Conservation (phyloP, 2,113 vertebrate species). For the Lophura nycthemera region DNA sequence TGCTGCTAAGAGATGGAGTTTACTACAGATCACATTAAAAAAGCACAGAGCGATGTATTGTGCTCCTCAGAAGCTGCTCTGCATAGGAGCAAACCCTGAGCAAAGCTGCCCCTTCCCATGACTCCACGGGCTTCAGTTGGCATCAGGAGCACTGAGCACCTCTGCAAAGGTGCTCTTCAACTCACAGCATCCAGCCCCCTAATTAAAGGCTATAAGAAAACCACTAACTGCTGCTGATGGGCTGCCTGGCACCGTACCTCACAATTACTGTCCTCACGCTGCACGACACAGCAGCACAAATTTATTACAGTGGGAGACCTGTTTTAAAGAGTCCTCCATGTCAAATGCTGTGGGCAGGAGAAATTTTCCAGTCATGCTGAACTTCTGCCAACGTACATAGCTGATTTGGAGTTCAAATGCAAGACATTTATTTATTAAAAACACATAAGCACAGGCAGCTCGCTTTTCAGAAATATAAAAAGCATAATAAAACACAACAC, state of each 20-base stretch:
- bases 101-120: background rate
- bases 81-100: background rate
- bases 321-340: slow-evolving; percentile 18
- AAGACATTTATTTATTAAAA: slow-evolving; percentile 50
- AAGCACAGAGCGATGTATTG: background rate
- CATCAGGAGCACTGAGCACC: background rate
- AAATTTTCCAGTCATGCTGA: slow-evolving; percentile 60
- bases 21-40: slow-evolving; percentile 20
- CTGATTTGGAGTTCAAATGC: slow-evolving; percentile 34
- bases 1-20: slow-evolving; percentile 59
- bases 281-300: background rate
- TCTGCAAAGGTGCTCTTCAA: background rate
- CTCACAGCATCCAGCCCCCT: background rate
- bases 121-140: background rate
- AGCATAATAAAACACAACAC: slow-evolving; percentile 16
- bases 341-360: slow-evolving; percentile 4
- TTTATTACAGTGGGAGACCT: slow-evolving; percentile 25
- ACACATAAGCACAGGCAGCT: slow-evolving; percentile 11
- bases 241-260: slow-evolving; percentile 48
- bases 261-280: slow-evolving; percentile 2
- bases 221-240: slow-evolving; percentile 37
- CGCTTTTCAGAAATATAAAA: slow-evolving; percentile 8
- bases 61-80: slow-evolving; percentile 12
- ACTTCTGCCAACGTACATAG: slow-evolving; percentile 50
- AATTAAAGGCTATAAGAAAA: slow-evolving; percentile 58